A percentile compares a stretch with the other conserved stretches of the same genome.
Conservation (phyloP, 2,888 invertebrate species). For the Encarsia formosa region DNA sequence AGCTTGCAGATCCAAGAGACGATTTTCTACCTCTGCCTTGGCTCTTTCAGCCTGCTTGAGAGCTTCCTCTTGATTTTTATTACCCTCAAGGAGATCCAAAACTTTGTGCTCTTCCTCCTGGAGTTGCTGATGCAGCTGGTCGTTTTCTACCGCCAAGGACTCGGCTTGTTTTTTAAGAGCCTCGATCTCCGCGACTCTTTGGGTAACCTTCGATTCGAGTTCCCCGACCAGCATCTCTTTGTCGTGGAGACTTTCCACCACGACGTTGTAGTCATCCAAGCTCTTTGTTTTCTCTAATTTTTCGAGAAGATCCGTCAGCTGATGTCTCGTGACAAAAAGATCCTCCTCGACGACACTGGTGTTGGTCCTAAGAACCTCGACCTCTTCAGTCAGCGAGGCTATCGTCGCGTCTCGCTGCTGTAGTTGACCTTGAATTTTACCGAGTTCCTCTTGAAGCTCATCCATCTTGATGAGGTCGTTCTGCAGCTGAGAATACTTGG, state of each 20-base stretch:
- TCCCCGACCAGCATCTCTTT: conserved; percentile 33
- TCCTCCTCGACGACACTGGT: conserved; percentile 33
- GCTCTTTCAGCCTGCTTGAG: conserved; percentile 39
- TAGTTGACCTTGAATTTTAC: conserved; percentile 54
- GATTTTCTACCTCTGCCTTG: conserved; percentile 30
- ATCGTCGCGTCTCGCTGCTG: conserved; percentile 56
- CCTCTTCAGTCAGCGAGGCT: conserved; percentile 40
- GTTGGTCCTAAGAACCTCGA: conserved; percentile 29
- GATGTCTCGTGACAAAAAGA: conserved; percentile 24
- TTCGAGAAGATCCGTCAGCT: conserved; percentile 35
- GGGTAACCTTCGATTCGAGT: conserved; percentile 17
- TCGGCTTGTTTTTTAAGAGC: conserved; percentile 48
- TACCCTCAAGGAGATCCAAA: conserved; percentile 49
- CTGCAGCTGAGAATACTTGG: conserved; percentile 35
- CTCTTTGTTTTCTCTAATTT: conserved; percentile 49
- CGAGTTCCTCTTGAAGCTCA: conserved; percentile 49
- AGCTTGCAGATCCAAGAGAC: conserved; percentile 31
- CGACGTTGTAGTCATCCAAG: conserved; percentile 59
- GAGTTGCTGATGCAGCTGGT: conserved; percentile 28
- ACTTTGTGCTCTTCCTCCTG: conserved; percentile 32
- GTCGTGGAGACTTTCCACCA: conserved; percentile 55
- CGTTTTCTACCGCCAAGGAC: conserved; percentile 40
- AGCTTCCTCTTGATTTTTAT: conserved; percentile 41
- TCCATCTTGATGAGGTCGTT: conserved; percentile 38
- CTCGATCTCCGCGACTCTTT: conserved; percentile 24